phyloP scores from a whole-genome alignment of 2,797 vertebrate species.

The Tapirus indicus region DNA sequence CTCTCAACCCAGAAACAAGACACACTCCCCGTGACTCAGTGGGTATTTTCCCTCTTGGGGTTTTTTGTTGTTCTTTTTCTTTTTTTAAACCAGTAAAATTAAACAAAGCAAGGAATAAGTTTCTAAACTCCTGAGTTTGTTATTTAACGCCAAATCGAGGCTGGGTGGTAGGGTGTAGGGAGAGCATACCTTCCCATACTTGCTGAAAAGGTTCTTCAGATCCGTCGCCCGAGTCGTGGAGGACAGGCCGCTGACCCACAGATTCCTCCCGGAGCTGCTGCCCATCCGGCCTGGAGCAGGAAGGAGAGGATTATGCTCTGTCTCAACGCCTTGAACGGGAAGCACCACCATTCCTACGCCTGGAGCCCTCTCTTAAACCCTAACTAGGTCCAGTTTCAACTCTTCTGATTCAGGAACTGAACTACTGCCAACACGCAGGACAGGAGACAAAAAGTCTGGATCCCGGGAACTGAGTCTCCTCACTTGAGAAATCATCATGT shows the following conservation, averaged over 20 bases:
- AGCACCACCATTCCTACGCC: neutral
- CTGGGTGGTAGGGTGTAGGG: fast-evolving
- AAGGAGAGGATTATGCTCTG: neutral
- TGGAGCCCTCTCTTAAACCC: fast-evolving
- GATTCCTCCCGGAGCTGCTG: slow-evolving; percentile 92
- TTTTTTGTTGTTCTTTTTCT: neutral
- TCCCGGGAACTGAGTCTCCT: neutral
- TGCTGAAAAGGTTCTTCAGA: slow-evolving; percentile 98
- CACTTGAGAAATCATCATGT: neutral
- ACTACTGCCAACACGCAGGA: neutral
- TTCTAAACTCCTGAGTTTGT: neutral
- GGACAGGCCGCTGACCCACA: slow-evolving; percentile 99
- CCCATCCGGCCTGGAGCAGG: slow-evolving; percentile 83
- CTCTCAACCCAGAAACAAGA: neutral
- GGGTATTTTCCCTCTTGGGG: too few relatives aligned
- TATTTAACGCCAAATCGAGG: neutral
- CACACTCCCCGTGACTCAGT: too few relatives aligned
- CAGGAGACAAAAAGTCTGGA: neutral
- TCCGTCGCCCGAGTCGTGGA: slow-evolving; percentile 99
- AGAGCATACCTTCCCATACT: slow-evolving; percentile 95
- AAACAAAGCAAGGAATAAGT: neutral
- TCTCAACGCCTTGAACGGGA: neutral
- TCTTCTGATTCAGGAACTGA: neutral
- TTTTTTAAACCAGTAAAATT: neutral
- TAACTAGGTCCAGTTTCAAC: neutral